Evolutionary conservation across 2,888 invertebrate genomes (phyloP), one percentile per base, ranked within the genome.

Genomic region (Lissonota sp.): DNA sequence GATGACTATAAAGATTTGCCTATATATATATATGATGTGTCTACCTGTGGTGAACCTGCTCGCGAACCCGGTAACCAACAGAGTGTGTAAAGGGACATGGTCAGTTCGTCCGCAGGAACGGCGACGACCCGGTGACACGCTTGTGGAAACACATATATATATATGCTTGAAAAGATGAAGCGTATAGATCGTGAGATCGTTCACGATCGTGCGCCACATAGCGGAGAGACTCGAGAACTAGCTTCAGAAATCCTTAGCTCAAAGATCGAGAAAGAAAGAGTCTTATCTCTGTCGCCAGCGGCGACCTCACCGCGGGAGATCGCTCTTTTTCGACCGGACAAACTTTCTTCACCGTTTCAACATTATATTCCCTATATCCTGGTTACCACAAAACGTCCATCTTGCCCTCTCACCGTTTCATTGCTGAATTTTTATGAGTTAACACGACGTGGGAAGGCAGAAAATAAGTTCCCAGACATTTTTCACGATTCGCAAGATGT

Each of bases 51-150:
- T 16, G 12, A 40, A 63, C 26, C 62, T 53, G 72, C 42, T 63
- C 37, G 69, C 62, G 57, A 69, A 42, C 14, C n/a, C 58, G 69
- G 73, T 67, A 75, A 71, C 70, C 71, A 71, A 66, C 40, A 10
- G 44, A 66, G 46, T 14, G 46, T 42, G 64, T 57, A 37, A 57
- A 53, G 40, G 40, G 66, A 46, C 26, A 26, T 26, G 26, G 26
- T 26, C 26, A 26, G 26, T 26, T 26, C 26, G 26, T 26, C 46
- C 53, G 26, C 58, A 26, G 60, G 42, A 14, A 14, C 53, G 55
- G 46, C 57, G 57, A n/a, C 77, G 67, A 77, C 58, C 69, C 69
- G 77, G 77, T 78, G 80, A 78, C 80, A 81, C 81, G 64, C 62
- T 55, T 49, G 67, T 58, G 64, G 69, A 63, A 63, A 80, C 57